These are phyloP conservation scores for Trichopria drosophilae DNA, from an alignment of 2,888 invertebrate genomes.

Conservation along the genomic window DNA sequence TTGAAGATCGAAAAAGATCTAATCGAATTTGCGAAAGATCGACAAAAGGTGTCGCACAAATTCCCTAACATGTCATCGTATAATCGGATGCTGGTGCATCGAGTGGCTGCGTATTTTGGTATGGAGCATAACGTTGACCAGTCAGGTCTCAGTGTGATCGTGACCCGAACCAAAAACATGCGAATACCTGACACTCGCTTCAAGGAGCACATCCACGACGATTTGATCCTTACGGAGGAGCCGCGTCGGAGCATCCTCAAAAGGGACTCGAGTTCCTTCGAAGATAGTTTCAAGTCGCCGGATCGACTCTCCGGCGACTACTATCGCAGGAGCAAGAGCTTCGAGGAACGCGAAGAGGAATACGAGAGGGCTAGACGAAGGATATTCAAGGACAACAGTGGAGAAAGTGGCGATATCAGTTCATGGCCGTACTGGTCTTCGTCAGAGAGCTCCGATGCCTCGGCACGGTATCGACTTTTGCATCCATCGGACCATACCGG, in stretches of 20 bases:
- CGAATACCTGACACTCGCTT: conserved; percentile 73
- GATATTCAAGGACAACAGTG: conserved; percentile 71
- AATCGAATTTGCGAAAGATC: conserved; percentile 78
- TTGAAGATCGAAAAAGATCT: conserved; percentile 88
- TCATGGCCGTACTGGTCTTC: conserved; percentile 57
- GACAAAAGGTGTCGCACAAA: conserved; percentile 63
- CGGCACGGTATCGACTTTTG: conserved; percentile 50
- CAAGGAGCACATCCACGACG: conserved; percentile 71
- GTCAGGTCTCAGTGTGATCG: conserved; percentile 78
- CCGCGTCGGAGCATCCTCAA: conserved; percentile 79
- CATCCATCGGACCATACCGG: conserved; percentile 52
- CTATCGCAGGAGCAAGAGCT: conserved; percentile 76
- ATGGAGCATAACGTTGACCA: conserved; percentile 92
- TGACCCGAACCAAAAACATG: conserved; percentile 76
- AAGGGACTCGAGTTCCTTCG: conserved; percentile 78
- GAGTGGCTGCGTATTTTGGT: conserved; percentile 90
- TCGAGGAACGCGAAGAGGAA: conserved; percentile 89
- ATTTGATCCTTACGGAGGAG: conserved; percentile 67
- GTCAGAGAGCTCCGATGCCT: conserved; percentile 52
- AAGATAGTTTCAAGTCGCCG: conserved; percentile 69
- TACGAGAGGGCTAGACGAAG: conserved; percentile 83
- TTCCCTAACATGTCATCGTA: conserved; percentile 95
- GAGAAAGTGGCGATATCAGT: conserved; percentile 50
- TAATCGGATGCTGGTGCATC: conserved; percentile 93
- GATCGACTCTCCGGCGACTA: conserved; percentile 67